A percentile compares a stretch with the other conserved stretches of the same genome.
Conservation (phyloP, 1,140 invertebrate species). For the Euwallacea similis region DNA sequence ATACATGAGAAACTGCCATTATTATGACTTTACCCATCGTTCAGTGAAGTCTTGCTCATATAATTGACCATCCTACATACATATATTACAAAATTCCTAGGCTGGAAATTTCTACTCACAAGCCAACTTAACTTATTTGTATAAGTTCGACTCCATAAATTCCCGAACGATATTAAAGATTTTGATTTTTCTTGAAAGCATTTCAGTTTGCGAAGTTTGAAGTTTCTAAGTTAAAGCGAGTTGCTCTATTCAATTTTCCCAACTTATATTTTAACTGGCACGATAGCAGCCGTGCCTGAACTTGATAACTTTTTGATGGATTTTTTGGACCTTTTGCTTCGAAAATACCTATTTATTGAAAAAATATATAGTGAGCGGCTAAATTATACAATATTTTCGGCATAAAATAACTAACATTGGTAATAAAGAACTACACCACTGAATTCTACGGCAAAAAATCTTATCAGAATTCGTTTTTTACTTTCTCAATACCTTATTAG, state of each 20-base stretch:
- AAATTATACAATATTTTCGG: too few relatives aligned
- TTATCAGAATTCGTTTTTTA: background rate
- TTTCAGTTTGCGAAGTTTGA: background rate
- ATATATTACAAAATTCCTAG: too few relatives aligned
- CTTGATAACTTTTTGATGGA: background rate
- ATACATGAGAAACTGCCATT: background rate
- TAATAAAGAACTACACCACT: too few relatives aligned
- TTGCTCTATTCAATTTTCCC: slow-evolving; percentile 1
- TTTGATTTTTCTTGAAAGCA: slow-evolving; percentile 3
- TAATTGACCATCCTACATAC: too few relatives aligned
- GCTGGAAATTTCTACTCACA: background rate
- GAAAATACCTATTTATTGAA: background rate
- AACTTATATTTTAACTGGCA: background rate
- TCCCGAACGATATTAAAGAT: background rate
- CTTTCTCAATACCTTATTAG: too few relatives aligned
- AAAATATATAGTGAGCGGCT: background rate
- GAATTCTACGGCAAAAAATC: background rate
- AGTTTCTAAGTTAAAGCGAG: background rate
- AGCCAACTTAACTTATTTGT: background rate
- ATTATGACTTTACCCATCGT: too few relatives aligned
- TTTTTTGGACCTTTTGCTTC: background rate
- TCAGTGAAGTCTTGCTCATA: too few relatives aligned
- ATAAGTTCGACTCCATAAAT: background rate
- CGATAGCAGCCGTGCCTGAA: background rate
- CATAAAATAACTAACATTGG: too few relatives aligned